These are phyloP conservation scores for Drosophila mayri DNA, from an alignment of 1,140 invertebrate species.

Conservation along the genomic window DNA sequence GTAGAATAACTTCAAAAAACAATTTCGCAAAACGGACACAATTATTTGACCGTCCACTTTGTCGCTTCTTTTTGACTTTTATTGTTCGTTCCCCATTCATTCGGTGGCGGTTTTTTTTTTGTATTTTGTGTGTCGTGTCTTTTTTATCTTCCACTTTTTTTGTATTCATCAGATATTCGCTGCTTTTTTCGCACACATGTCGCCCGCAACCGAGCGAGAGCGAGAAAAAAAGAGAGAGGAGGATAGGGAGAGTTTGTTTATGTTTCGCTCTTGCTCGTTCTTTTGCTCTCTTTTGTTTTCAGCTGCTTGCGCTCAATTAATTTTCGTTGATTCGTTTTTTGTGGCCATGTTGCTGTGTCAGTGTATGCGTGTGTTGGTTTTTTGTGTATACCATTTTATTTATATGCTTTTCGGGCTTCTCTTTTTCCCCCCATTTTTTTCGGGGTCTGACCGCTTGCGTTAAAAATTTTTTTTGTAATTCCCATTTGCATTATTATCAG, in stretches of 20 bases:
- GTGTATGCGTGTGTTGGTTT: constrained; percentile 53
- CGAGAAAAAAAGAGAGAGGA: constrained; percentile 6
- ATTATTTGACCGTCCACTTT: constrained; percentile 51
- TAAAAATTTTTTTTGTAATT: constrained; percentile 20
- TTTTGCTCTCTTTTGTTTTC: constrained; percentile 55
- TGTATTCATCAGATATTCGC: constrained; percentile 59
- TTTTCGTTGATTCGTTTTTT: constrained; percentile 81
- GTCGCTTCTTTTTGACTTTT: constrained; percentile 62
- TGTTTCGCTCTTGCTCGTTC: constrained; percentile 70
- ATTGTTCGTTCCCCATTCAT: constrained; percentile 69
- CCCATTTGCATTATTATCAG: constrained; percentile 45
- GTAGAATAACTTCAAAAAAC: constrained; percentile 15
- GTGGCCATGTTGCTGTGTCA: constrained; percentile 32
- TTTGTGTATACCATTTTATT: constrained; percentile 80
- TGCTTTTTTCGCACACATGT: constrained; percentile 70
- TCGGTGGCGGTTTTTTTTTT: constrained; percentile 59
- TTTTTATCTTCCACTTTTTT: constrained; percentile 65
- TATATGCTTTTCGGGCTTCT: constrained; percentile 58
- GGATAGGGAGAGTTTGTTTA: constrained; percentile 63
- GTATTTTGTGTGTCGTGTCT: constrained; percentile 58
- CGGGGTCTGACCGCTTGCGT: constrained; percentile 48
- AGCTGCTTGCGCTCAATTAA: constrained; percentile 79
- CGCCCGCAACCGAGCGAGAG: constrained; percentile 48
- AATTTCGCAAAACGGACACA: constrained; percentile 29
- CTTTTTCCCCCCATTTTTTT: constrained; percentile 44